Evolutionary conservation across 2,113 vertebrate genomes (phyloP), one percentile per base, ranked within the genome.

Genomic region (Hiodon alosoides): DNA sequence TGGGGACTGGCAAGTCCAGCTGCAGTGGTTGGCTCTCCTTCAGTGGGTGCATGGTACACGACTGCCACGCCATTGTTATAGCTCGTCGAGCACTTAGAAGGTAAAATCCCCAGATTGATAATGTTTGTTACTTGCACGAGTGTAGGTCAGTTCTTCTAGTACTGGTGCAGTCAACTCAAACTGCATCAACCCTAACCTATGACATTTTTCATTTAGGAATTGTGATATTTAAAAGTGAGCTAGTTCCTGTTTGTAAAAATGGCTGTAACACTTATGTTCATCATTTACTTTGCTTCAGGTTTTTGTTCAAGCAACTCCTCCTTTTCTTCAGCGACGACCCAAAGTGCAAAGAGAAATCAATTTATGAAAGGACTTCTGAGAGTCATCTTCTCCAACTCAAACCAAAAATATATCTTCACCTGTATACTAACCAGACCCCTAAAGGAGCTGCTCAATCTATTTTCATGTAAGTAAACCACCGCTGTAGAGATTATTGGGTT

Each of bases 271-370:
- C 31, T 31, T 31, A 31, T 31, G 2, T 31, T 31, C 31, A 31
- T 31, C 31, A 50, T 68, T 68, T 70, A 4, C 74, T 74, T 13
- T 83, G 46, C 71, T 71, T 72, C 80, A 95, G 95, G 82, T 96
- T 93, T 85, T 75, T 96, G 60, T 95, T 91, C 83, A 93, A 95
- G 82, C 93, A 96, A 84, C 90, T 96, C 7, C 75, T 93, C 67
- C 82, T 95, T 76, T 93, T 86, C 77, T 88, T 85, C 7, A 87
- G 89, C 65, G 78, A 84, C 0, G 88, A 91, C 58, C 81, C 87
- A 76, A 77, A 85, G 17, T 71, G 78, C 60, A 88, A 85, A 58
- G 86, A 94, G 62, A 79, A 14, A 48, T 90, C 92, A 0, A 90
- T 96, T 76, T 93, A 94, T 67, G 82, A 85, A 80, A 85, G 81